Base-by-base conservation (phyloP, 1,140 invertebrate genomes). In the Brachionus sp. region DNA sequence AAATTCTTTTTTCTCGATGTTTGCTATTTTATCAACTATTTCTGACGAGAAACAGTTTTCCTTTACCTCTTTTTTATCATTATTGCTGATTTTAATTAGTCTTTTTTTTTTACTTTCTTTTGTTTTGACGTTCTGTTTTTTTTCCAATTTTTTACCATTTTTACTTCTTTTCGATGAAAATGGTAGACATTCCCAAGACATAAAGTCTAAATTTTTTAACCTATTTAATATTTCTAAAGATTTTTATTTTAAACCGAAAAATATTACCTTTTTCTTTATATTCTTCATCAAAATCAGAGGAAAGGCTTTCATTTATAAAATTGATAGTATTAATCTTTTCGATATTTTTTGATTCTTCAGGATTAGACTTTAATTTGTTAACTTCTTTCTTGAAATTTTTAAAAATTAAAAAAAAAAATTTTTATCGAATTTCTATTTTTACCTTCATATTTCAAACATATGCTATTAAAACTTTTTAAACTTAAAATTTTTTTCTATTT, bases 131-230 rank as follows among this genome's bases (percentile, higher is more conserved):
- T 80, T 80, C 19, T 80, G 57, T 13, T 39, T 66, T 39, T 66
- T 80, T 35, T 80, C 37, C 13, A 16, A 19, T 44, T 19, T 66
- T 50, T 42, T 10, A 29, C 19, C 19, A 13, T 62, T 23, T 80
- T 66, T 80, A n/a, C 19, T 66, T n/a, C 16, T 57, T 80, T 66
- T 80, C 3, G 77, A 62, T 37, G 77, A 19, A 44, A 80, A 80
- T 12, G 77, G 77, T n/a, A 80, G 5, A 37, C 77, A 80, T 44
- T 80, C 77, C 77, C 77, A 80, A 3, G 77, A 62, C 3, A 80
- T 80, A 2, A 53, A 39, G n/a, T 53, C 77, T 80, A 62, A 35
- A 50, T 33, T 53, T 64, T n/a, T 78, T 33, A 35, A 66, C n/a
- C n/a, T 46, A 46, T 50, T 50, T 5, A 10, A 12, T 46, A 0